Base-by-base conservation (phyloP, 2,797 vertebrate species). In the Hyperoplus lanceolatus region DNA sequence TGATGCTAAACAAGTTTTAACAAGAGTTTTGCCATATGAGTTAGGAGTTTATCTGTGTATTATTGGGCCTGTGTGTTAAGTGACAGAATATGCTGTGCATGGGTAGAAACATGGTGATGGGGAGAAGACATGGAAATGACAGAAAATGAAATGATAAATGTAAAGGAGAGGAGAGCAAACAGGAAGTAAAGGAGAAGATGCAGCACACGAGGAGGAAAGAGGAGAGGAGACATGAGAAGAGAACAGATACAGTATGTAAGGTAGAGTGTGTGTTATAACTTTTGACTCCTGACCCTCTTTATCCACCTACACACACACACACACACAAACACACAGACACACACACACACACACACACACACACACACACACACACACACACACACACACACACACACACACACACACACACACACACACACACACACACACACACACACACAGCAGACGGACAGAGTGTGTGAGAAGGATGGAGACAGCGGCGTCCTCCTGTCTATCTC, bases 381-480 rank as follows among this genome's bases (percentile, higher is more conserved):
- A 29, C 29, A 29, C 29, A 29, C 29, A 29, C 29, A 29, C 41
- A 53, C 51, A 9, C 14, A 70, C 8, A 8, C 63, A 39, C 45
- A 14, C 42, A 36, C 61, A 46, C 70, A 70, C 50, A 64, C 3
- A 14, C 62, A n/a, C 36, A 14, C 38, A 46, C 51, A 46, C 70
- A 70, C 58, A 48, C 29, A 58, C 46, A 21, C 55, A 64, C 55
- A 57, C 18, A 29, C 66, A 75, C 81, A 74, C 61, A 74, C 63
- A 58, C 41, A 62, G 56, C 42, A 75, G 77, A 78, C 66, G 62
- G 72, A 81, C 46, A 75, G 66, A 70, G 86, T 88, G 84, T 78
- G 63, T 75, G 89, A 86, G 83, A 90, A 66, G 77, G 70, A 90
- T 89, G 69, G 72, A 89, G 87, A 85, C 85, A 87, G 79, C 3